A percentile compares a stretch with the other conserved stretches of the same genome.
phyloP scores from a whole-genome alignment of 2,888 invertebrate species.

The Ennomos fuscantarius region DNA sequence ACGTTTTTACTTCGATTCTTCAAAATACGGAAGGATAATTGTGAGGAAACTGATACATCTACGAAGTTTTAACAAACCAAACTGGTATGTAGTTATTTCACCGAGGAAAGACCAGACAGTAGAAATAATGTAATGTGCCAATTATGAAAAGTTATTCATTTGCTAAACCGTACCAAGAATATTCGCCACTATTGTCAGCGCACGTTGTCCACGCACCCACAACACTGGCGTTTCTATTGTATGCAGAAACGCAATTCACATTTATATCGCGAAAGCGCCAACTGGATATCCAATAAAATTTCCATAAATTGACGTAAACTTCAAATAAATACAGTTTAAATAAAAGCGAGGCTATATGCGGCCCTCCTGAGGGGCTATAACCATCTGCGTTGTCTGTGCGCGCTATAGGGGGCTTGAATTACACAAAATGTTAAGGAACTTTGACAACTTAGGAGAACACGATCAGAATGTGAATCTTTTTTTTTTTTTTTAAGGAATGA shows the following conservation, averaged over 20 bases:
- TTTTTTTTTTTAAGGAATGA: too few relatives aligned
- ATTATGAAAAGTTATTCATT: too few relatives aligned
- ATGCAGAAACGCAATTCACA: slow-evolving; percentile 44
- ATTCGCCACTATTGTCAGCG: background rate
- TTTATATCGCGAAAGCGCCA: slow-evolving; percentile 47
- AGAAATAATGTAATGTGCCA: too few relatives aligned
- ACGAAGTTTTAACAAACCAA: too few relatives aligned
- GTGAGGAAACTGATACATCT: too few relatives aligned
- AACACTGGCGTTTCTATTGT: slow-evolving; percentile 43
- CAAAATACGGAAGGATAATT: too few relatives aligned
- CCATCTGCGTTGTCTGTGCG: slow-evolving; percentile 4
- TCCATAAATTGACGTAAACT: slow-evolving; percentile 32
- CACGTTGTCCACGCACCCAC: slow-evolving; percentile 35
- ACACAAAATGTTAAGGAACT: slow-evolving; percentile 9
- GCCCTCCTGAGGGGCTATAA: slow-evolving; percentile 12
- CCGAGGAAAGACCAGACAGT: too few relatives aligned
- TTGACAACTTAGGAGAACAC: slow-evolving; percentile 1
- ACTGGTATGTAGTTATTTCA: too few relatives aligned
- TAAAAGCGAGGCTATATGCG: slow-evolving; percentile 9
- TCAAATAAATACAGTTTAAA: slow-evolving; percentile 29
- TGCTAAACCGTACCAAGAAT: too few relatives aligned
- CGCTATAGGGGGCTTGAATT: slow-evolving; percentile 14
- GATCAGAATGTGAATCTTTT: slow-evolving; percentile 7
- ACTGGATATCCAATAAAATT: slow-evolving; percentile 42
- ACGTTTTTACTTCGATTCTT: too few relatives aligned